Percentiles rank a stretch among this genome's conserved stretches.
Conservation (phyloP, 2,888 invertebrate genomes). For the Tetramorium bicarinatum region DNA sequence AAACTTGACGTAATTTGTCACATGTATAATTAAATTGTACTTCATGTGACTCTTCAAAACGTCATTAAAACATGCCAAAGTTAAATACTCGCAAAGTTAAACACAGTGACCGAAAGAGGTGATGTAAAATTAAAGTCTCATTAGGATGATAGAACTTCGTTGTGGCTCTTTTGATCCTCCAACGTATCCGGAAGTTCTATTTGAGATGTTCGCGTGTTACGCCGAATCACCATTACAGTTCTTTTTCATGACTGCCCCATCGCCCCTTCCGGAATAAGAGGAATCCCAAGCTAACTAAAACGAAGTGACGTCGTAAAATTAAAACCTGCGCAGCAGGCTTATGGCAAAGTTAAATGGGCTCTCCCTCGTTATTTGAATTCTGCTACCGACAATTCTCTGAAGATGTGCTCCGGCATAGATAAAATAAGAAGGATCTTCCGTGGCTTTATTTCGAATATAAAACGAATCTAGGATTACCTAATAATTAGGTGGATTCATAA, state of each 20-base stretch:
- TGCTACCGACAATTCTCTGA: background rate
- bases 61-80: background rate
- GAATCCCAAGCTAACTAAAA: slow-evolving; percentile 24
- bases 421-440: slow-evolving; percentile 15
- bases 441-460: slow-evolving; percentile 42
- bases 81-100: slow-evolving; percentile 42
- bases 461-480: slow-evolving; percentile 16
- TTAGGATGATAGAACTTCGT: slow-evolving; percentile 30
- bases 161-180: slow-evolving; percentile 34
- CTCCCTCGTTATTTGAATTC: slow-evolving; percentile 17
- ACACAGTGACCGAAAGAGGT: slow-evolving; percentile 25
- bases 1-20: slow-evolving; percentile 6
- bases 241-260: background rate
- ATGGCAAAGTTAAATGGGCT: slow-evolving; percentile 26
- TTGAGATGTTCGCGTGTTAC: slow-evolving; percentile 31
- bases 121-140: slow-evolving; percentile 43
- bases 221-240: slow-evolving; percentile 26
- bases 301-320: slow-evolving; percentile 48
- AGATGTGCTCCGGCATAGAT: background rate
- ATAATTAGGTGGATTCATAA: slow-evolving; percentile 40
- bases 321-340: slow-evolving; percentile 37
- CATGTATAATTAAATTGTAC: slow-evolving; percentile 24
- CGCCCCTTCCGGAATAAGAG: background rate
- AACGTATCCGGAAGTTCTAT: slow-evolving; percentile 35
- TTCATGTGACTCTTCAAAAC: background rate